These are phyloP conservation scores for Lutjanus argentimaculatus DNA, from an alignment of 2,797 vertebrate species.

Conservation along the genomic window DNA sequence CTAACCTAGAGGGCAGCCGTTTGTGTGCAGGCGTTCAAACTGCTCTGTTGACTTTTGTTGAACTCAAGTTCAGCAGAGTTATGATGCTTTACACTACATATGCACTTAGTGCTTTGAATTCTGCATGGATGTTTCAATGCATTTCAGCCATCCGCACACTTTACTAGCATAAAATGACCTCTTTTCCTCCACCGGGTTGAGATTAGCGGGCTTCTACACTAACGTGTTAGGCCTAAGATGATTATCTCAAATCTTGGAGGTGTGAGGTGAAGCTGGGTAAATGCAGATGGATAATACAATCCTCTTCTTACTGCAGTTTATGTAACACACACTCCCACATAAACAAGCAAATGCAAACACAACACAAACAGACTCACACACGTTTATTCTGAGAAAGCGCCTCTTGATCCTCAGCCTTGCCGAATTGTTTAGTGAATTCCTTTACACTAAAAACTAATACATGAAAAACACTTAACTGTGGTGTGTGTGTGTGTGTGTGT, in stretches of 20 bases:
- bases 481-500: slow-evolving; percentile 41
- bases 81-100: background rate
- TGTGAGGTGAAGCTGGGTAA: slow-evolving; percentile 76
- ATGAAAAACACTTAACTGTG: slow-evolving; percentile 64
- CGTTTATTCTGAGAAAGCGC: slow-evolving; percentile 62
- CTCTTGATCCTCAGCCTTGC: slow-evolving; percentile 60
- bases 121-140: slow-evolving; percentile 23
- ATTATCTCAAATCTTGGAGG: slow-evolving; percentile 81
- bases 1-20: slow-evolving; percentile 2
- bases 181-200: slow-evolving; percentile 64
- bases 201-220: slow-evolving; percentile 73
- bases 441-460: slow-evolving; percentile 64
- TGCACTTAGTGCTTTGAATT: slow-evolving; percentile 20
- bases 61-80: slow-evolving; percentile 26
- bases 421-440: slow-evolving; percentile 67
- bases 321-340: slow-evolving; percentile 69
- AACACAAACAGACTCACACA: slow-evolving; percentile 52
- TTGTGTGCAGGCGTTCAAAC: background rate
- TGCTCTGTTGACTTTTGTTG: slow-evolving; percentile 33
- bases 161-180: slow-evolving; percentile 64
- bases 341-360: slow-evolving; percentile 50
- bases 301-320: slow-evolving; percentile 67
- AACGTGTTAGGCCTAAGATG: slow-evolving; percentile 77
- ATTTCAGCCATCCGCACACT: slow-evolving; percentile 39
- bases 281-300: slow-evolving; percentile 71